A percentile compares a stretch with the other conserved stretches of the same genome.
Evolutionary conservation across 2,888 invertebrate genomes (phyloP).

Genomic region (Graphium colonna): DNA sequence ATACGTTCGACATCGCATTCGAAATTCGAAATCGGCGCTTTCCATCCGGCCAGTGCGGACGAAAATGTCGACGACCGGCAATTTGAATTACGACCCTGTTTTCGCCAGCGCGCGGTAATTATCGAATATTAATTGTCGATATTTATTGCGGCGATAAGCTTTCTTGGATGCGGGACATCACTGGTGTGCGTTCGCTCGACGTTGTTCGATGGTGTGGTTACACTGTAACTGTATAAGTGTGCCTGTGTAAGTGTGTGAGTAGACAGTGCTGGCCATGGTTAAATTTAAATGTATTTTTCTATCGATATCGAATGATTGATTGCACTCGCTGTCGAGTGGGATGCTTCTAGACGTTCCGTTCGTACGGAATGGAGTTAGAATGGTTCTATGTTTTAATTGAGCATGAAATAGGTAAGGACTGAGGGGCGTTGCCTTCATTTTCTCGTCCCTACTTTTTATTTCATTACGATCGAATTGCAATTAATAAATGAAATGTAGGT

Average conservation of each 20-base stretch:
- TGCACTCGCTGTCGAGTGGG: slow-evolving; percentile 19
- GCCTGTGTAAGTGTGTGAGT: slow-evolving; percentile 15
- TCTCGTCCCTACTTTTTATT: slow-evolving; percentile 5
- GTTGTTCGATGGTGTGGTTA: background rate
- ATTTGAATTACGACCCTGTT: slow-evolving; percentile 37
- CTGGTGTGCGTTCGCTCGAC: slow-evolving; percentile 10
- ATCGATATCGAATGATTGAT: slow-evolving; percentile 40
- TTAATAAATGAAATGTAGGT: background rate
- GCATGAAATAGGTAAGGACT: slow-evolving; percentile 13
- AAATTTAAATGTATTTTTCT: slow-evolving; percentile 44
- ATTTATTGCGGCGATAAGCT: slow-evolving; percentile 47
- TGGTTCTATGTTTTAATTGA: slow-evolving; percentile 22
- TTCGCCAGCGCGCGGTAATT: slow-evolving; percentile 41
- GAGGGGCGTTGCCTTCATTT: slow-evolving; percentile 8
- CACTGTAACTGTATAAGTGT: background rate
- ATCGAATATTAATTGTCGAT: slow-evolving; percentile 51
- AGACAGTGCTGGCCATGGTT: slow-evolving; percentile 39
- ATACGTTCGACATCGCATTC: background rate
- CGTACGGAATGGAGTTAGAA: slow-evolving; percentile 19
- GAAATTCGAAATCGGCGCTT: slow-evolving; percentile 10
- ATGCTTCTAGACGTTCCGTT: slow-evolving; percentile 23
- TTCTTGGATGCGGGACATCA: slow-evolving; percentile 32
- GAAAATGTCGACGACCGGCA: slow-evolving; percentile 42
- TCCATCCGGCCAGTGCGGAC: slow-evolving; percentile 21
- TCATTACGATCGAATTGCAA: background rate